Conservation (phyloP, 64 coral and sea anemone species). For the Montipora efflorescens region DNA sequence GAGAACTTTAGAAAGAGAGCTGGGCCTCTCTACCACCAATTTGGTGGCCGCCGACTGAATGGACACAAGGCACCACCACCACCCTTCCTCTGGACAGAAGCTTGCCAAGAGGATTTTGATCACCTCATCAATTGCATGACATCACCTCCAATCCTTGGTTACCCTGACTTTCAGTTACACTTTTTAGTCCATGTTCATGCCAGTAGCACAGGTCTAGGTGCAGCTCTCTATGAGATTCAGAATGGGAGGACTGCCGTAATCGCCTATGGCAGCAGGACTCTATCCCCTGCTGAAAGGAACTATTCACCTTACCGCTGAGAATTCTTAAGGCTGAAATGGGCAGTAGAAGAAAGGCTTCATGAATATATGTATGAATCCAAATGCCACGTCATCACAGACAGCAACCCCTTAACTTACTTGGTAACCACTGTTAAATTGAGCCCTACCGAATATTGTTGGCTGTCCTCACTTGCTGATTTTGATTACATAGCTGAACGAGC, state of each 20-base stretch:
- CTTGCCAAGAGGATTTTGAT: constrained; percentile 39
- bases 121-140: constrained; percentile 38
- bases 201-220: neutral
- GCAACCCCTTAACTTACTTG: constrained; percentile 58
- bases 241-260: constrained; percentile 17
- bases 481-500: neutral
- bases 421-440: constrained; percentile 46
- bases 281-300: constrained; percentile 52
- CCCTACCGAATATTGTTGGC: constrained; percentile 76
- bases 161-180: constrained; percentile 59
- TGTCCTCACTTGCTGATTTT: constrained; percentile 32
- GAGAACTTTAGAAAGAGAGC: constrained; percentile 1
- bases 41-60: neutral
- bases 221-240: neutral
- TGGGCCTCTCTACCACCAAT: neutral
- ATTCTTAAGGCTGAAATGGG: constrained; percentile 60
- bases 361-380: constrained; percentile 44
- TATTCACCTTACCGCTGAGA: constrained; percentile 64
- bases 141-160: constrained; percentile 62
- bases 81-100: constrained; percentile 33
- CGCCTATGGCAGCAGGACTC: constrained; percentile 60
- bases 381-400: constrained; percentile 44
- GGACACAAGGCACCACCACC: neutral
- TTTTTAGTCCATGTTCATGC: constrained; percentile 55
- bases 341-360: constrained; percentile 10